Evolutionary conservation across 2,888 invertebrate species (phyloP), one percentile per base, ranked within the genome.

Genomic region (Camponotus fellah): DNA sequence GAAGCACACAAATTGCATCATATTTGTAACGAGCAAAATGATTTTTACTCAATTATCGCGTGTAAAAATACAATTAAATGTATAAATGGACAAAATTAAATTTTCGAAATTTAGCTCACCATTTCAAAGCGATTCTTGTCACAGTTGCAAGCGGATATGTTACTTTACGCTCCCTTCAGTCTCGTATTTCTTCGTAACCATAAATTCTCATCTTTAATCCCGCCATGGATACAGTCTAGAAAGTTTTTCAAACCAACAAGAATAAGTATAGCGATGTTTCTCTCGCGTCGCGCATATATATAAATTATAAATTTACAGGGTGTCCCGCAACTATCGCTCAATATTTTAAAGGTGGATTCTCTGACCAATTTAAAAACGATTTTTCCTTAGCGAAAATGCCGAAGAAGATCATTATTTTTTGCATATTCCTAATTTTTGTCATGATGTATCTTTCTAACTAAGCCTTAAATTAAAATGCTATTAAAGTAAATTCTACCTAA

Each of bases 181-280:
- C 60, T 62, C 64, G 17, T 76, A 76, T 76, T 49, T 76, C 75
- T 64, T 65, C 37, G 37, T 37, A 43, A 74, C 34, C 46, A 14
- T 62, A 76, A 76, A 49, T 76, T 64, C 17, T 64, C 49, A 76
- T 76, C 37, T 76, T 76, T 17, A 64, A 12, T 8, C n/a, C 6
- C 12, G n/a, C 12, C 3, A 10, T 14, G 34, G 26, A 21, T 49
- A 32, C n/a, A 74, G 4, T 34, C 34, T 9, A 21, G 49, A 37
- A 43, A 76, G 64, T 65, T 53, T 65, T 49, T 53, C 64, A 3
- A 62, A 46, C 62, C 34, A 40, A 17, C 17, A 49, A 17, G 49
- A 37, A 14, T 6, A 17, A 34, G 0, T 17, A 21, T 40, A 26
- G 21, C 53, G 37, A 49, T 17, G 14, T 46, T 62, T n/a, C 5